Percentiles rank a stretch among this genome's conserved stretches.
Evolutionary conservation across 2,113 vertebrate genomes (phyloP).

Genomic region (Plecotus auritus): DNA sequence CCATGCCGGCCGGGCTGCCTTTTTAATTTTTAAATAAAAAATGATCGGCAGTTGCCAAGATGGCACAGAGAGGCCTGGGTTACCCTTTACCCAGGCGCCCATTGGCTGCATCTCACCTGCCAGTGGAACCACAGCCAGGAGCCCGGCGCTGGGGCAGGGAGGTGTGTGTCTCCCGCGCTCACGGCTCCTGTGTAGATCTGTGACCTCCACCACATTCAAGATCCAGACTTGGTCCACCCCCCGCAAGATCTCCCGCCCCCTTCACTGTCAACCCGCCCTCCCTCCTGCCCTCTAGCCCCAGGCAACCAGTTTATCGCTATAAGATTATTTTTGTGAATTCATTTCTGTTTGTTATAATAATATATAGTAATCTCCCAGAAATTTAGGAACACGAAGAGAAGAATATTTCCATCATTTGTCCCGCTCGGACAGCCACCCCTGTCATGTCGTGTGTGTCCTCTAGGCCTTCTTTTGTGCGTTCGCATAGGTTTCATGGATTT

Average conservation of each 20-base stretch:
- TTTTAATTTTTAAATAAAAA: neutral
- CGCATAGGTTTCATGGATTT: neutral
- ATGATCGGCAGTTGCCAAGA: neutral
- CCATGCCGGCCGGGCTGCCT: too few species aligned
- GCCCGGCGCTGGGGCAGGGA: accelerated
- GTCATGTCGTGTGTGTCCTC: accelerated
- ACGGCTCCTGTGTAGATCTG: accelerated
- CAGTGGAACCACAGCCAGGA: neutral
- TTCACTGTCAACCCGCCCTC: accelerated
- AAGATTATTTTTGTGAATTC: neutral
- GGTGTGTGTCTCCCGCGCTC: accelerated
- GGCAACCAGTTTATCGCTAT: neutral
- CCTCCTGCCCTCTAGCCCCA: neutral
- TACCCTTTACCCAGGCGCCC: neutral
- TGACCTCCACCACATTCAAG: neutral
- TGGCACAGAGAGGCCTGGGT: accelerated
- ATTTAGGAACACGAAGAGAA: neutral
- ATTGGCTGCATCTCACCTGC: neutral
- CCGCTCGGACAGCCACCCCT: neutral
- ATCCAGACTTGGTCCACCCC: too few species aligned
- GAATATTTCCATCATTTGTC: neutral
- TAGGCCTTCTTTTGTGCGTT: neutral
- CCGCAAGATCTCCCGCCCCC: neutral
- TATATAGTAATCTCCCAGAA: neutral
- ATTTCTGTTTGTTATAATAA: neutral